Percentiles rank a stretch among this genome's conserved stretches.
phyloP scores from a whole-genome alignment of 2,113 vertebrate species.

The Butorides virescens region DNA sequence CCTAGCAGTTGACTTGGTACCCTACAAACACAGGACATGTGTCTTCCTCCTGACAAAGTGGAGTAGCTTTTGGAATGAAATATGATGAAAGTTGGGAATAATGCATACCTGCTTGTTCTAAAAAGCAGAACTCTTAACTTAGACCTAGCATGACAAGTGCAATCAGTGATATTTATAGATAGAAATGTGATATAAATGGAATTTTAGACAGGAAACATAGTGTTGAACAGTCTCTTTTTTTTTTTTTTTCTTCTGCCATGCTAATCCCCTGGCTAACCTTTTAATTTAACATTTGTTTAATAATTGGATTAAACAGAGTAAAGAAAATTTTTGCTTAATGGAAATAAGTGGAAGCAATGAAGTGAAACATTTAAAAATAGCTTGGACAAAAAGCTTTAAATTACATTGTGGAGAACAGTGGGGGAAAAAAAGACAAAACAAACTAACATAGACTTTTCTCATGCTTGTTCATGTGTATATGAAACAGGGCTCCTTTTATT shows the following conservation, averaged over 20 bases:
- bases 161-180: not conserved
- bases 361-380: constrained; percentile 5
- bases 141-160: not conserved
- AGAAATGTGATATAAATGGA: not conserved
- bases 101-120: not conserved
- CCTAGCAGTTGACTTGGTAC: not conserved
- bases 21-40: fast-evolving
- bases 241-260: not conserved
- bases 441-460: not conserved
- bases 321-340: not conserved
- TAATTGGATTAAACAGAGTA: constrained; percentile 17
- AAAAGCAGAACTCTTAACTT: not conserved
- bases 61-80: not conserved
- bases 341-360: not conserved
- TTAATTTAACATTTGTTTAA: constrained; percentile 1
- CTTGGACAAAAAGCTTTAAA: not conserved
- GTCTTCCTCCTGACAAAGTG: not conserved
- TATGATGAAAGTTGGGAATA: not conserved
- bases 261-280: not conserved
- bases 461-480: not conserved
- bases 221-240: not conserved
- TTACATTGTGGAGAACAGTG: not conserved
- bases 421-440: not conserved
- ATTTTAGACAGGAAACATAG: not conserved
- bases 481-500: not conserved